phyloP scores from a whole-genome alignment of 2,113 vertebrate genomes.

The Zootoca vivipara region DNA sequence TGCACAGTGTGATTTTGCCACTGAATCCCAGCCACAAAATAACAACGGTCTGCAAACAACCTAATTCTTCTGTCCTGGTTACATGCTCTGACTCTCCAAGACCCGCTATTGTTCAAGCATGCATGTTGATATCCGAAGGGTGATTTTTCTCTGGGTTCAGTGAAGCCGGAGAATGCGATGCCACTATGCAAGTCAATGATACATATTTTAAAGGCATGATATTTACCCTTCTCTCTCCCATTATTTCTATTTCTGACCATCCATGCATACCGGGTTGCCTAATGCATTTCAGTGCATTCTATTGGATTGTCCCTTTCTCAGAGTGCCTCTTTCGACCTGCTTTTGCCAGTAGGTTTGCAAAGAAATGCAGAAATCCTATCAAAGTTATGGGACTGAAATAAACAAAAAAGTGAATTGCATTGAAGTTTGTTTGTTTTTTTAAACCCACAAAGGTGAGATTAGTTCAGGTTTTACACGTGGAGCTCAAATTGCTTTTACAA shows the following conservation, averaged over 20 bases:
- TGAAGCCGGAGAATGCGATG: background rate
- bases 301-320: background rate
- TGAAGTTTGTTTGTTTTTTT: too few species aligned
- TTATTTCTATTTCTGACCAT: background rate
- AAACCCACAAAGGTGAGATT: too few species aligned
- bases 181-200: conserved; percentile 2
- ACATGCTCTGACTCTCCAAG: background rate
- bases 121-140: background rate
- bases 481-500: background rate
- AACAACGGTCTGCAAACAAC: background rate
- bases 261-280: background rate
- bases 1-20: too few species aligned
- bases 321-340: background rate
- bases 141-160: conserved; percentile 6
- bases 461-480: background rate
- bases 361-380: background rate
- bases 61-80: background rate
- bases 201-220: conserved; percentile 1
- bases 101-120: background rate
- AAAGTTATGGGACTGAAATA: background rate
- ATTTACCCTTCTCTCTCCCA: background rate
- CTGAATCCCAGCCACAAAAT: too few species aligned
- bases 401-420: background rate
- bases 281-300: background rate
- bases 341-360: background rate